Evolutionary conservation across 1,140 invertebrate genomes (phyloP).

Genomic region (Pachyrhynchus sulphureomaculatus): DNA sequence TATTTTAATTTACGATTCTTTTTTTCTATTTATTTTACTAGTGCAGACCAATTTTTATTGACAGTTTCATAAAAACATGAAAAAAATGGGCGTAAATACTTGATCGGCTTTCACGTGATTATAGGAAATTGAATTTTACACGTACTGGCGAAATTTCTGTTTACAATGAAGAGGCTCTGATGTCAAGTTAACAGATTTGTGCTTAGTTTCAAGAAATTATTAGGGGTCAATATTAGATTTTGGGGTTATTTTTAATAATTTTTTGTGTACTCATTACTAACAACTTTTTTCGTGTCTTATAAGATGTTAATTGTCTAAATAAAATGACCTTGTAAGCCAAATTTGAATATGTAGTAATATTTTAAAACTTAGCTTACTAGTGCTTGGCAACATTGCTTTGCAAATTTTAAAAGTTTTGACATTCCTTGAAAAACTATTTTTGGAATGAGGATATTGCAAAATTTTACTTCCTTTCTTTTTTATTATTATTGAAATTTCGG

Average conservation of each 20-base stretch:
- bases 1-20: background rate
- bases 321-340: too few relatives aligned
- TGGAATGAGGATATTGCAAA: slow-evolving; percentile 5
- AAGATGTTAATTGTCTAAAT: slow-evolving; percentile 2
- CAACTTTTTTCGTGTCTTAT: background rate
- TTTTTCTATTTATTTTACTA: too few relatives aligned
- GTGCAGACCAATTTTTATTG: too few relatives aligned
- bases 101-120: slow-evolving; percentile 35
- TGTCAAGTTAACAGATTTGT: background rate
- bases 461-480: slow-evolving; percentile 10
- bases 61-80: background rate
- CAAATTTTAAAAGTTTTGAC: slow-evolving; percentile 23
- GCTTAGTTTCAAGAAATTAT: too few relatives aligned
- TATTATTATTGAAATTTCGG: background rate
- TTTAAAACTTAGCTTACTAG: too few relatives aligned
- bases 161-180: background rate
- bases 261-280: too few relatives aligned
- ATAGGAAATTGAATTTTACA: background rate
- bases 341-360: too few relatives aligned
- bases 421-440: slow-evolving; percentile 16
- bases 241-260: too few relatives aligned
- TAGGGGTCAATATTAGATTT: too few relatives aligned
- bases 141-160: slow-evolving; percentile 4
- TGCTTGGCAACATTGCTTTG: background rate
- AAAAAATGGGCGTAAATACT: slow-evolving; percentile 27